These are phyloP conservation scores for Campoplex nolae DNA, from an alignment of 2,888 invertebrate species.

Conservation along the genomic window DNA sequence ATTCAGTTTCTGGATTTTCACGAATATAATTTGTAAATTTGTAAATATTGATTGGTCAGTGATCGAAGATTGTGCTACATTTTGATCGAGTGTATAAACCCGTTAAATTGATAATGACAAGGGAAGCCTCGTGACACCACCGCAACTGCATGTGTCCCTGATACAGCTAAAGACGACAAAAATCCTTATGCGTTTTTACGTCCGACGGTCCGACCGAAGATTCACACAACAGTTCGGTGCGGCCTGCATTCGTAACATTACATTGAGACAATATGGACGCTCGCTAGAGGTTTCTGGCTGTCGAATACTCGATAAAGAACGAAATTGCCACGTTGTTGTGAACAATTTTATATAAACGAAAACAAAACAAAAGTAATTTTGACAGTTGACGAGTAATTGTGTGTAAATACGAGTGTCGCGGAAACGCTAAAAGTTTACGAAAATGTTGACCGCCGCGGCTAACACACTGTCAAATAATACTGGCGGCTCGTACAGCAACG, in stretches of 20 bases:
- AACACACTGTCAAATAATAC: conserved; percentile 85
- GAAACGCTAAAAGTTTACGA: conserved; percentile 33
- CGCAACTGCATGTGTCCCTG: neutral
- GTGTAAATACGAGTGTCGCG: neutral
- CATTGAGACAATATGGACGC: conserved; percentile 70
- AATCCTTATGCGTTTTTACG: neutral
- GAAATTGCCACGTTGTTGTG: conserved; percentile 45
- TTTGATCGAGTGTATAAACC: neutral
- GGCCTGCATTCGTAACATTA: neutral
- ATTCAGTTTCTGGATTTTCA: neutral
- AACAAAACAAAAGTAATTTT: neutral
- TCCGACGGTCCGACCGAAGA: conserved; percentile 1
- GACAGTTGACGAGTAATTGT: neutral
- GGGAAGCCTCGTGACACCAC: conserved; percentile 13
- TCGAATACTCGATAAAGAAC: conserved; percentile 63
- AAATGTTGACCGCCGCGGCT: conserved; percentile 84
- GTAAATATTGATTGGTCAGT: neutral
- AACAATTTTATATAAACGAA: conserved; percentile 19
- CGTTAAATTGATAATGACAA: conserved; percentile 14
- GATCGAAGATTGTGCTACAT: neutral
- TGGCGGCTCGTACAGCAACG: conserved; percentile 87
- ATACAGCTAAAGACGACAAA: neutral
- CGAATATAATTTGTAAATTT: neutral
- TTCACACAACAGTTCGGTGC: neutral
- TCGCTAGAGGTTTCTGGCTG: conserved; percentile 64